Percentiles rank a stretch among this genome's conserved stretches.
These are phyloP conservation scores for Ctenodactylus gundi DNA, from an alignment of 2,113 vertebrate species.

Conservation along the genomic window DNA sequence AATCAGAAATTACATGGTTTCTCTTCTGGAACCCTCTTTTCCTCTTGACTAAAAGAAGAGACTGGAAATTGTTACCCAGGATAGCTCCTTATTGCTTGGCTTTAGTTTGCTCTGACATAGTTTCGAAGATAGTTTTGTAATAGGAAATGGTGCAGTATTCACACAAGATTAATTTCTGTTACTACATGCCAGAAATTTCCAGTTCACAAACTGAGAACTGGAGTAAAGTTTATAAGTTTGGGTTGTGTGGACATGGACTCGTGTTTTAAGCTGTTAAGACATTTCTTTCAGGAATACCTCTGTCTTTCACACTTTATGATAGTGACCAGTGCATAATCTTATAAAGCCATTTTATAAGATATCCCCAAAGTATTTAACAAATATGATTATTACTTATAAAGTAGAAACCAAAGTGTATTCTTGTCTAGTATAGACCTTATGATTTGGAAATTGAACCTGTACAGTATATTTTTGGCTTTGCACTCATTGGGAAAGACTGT, in stretches of 20 bases:
- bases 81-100: conserved; percentile 18
- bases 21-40: background rate
- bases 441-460: conserved; percentile 29
- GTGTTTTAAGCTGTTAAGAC: conserved; percentile 3
- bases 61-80: background rate
- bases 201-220: background rate
- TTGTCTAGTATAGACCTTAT: background rate
- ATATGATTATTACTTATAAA: background rate
- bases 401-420: background rate
- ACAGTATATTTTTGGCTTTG: background rate
- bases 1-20: background rate
- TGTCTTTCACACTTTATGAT: background rate
- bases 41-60: background rate
- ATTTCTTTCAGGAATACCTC: background rate
- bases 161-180: conserved; percentile 30
- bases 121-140: conserved; percentile 45
- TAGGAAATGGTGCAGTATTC: background rate
- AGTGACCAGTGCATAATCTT: background rate
- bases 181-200: background rate
- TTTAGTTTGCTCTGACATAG: conserved; percentile 25
- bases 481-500: background rate
- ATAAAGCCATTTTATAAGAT: background rate
- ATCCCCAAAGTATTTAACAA: background rate
- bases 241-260: background rate
- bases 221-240: background rate